Conservation (phyloP, 1,140 invertebrate species). For the Xylocopa sonorina region DNA sequence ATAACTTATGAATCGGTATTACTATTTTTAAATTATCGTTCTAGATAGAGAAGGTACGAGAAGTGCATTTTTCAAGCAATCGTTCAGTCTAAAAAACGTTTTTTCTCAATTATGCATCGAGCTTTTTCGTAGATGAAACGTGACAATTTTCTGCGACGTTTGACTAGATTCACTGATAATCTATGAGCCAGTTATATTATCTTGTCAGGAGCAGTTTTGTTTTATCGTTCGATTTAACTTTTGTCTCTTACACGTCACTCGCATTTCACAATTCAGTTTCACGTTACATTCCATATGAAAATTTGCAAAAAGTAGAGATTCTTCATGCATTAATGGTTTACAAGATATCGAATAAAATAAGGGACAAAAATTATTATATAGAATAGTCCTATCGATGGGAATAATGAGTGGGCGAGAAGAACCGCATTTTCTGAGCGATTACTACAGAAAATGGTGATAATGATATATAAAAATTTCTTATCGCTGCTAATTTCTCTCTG, state of each 20-base stretch:
- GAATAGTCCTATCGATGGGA: no score
- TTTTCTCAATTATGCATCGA: not conserved
- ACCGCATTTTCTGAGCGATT: not conserved
- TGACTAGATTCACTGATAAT: conserved; percentile 33
- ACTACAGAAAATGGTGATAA: not conserved
- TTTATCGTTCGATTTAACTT: conserved; percentile 32
- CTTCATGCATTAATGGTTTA: no score
- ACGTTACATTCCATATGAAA: not conserved
- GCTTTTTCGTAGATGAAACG: conserved; percentile 1
- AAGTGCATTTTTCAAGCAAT: not conserved
- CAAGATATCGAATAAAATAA: no score
- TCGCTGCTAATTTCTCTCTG: not conserved
- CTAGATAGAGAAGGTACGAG: no score
- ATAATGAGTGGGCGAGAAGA: not conserved
- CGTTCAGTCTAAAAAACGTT: not conserved
- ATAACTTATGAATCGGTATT: no score
- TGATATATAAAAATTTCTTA: conserved; percentile 6
- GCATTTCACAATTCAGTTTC: not conserved
- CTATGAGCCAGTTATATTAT: conserved; percentile 47
- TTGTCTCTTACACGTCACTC: conserved; percentile 24
- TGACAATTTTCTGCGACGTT: conserved; percentile 25
- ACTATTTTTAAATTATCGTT: no score
- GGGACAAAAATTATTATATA: not conserved
- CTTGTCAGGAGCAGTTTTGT: conserved; percentile 19
- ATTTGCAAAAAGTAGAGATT: no score